Base-by-base conservation (phyloP, 1,140 invertebrate genomes). In the Drosophila burlai region DNA sequence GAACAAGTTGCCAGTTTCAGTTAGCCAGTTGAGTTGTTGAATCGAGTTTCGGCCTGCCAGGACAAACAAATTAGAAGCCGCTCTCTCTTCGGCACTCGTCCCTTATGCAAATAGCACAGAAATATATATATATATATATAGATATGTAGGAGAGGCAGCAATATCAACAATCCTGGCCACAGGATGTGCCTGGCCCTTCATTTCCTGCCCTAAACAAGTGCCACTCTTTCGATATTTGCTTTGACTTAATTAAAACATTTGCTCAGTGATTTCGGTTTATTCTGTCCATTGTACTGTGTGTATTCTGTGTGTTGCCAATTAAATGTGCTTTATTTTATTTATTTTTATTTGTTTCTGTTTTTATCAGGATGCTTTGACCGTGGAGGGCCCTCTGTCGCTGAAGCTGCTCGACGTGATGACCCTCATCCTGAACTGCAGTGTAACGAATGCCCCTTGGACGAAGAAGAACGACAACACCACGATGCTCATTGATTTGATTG, bases 341-440 rank as follows among this genome's bases (percentile, higher is more conserved):
- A 15, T 29, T 15, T 40, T 5, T 36, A 3, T 71, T 94, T 16
- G 5, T 24, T 15, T 54, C 21, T 54, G 29, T 4, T 13, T 34
- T 9, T 1, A 11, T 11, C 94, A 98, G 97, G 96, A 95, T 92
- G 94, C 96, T n/a, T 93, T 98, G 13, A 96, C 97, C 24, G 95
- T 96, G 69, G 98, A 98, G 94, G 97, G 81, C 24, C 84, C 97
- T 1, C 95, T 97, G 45, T 97, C 96, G 21, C 93, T 98, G 16
- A 97, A 98, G 92, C 96, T 98, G 93, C 95, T 97, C n/a, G 96
- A 98, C 92, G 97, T 98, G 82, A 95, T 97, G 59, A 97, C 95
- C 83, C 96, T 97, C 93, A 94, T 98, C 73, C 94, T 98, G 54
- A 96, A 97, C 95, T 97, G 96, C 80, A 97, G 96, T 85, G 94